phyloP scores from a whole-genome alignment of 2,113 vertebrate genomes.

The Platycercus adscitus region DNA sequence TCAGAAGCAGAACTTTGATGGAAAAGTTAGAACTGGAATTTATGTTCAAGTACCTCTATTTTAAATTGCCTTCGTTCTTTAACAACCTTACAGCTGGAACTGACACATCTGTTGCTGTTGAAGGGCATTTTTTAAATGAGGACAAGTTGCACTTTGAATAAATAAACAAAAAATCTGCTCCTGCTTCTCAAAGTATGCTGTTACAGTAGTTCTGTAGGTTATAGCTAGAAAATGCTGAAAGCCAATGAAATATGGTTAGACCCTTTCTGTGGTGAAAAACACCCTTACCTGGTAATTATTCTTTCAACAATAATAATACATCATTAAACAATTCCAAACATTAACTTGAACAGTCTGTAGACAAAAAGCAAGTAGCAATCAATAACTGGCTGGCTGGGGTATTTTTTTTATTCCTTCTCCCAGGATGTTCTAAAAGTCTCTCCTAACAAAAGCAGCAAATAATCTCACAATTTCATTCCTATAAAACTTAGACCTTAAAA shows the following conservation, averaged over 20 bases:
- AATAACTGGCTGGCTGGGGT: not conserved
- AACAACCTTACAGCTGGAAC: not conserved
- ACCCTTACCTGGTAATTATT: not conserved
- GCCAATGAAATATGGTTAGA: not conserved
- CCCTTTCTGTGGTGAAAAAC: not conserved
- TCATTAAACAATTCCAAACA: not conserved
- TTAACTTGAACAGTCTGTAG: not conserved
- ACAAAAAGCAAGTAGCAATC: not conserved
- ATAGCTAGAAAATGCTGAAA: slow-evolving; percentile 13
- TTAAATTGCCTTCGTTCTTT: not conserved
- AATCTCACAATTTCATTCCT: not conserved
- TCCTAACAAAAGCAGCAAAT: not conserved
- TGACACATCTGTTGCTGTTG: not conserved
- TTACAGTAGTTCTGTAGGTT: slow-evolving; percentile 8
- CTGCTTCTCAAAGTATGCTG: not conserved
- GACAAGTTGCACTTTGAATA: not conserved
- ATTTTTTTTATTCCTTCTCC: not conserved
- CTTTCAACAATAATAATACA: not conserved
- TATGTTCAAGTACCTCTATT: not conserved
- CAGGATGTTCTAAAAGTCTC: not conserved
- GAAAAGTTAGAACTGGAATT: not conserved
- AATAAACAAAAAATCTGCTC: not conserved
- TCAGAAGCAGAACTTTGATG: not conserved
- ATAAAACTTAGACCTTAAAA: not conserved
- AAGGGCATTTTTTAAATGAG: not conserved